Conservation (phyloP, 64 coral and sea anemone species). For the Cladopsammia gracilis region DNA sequence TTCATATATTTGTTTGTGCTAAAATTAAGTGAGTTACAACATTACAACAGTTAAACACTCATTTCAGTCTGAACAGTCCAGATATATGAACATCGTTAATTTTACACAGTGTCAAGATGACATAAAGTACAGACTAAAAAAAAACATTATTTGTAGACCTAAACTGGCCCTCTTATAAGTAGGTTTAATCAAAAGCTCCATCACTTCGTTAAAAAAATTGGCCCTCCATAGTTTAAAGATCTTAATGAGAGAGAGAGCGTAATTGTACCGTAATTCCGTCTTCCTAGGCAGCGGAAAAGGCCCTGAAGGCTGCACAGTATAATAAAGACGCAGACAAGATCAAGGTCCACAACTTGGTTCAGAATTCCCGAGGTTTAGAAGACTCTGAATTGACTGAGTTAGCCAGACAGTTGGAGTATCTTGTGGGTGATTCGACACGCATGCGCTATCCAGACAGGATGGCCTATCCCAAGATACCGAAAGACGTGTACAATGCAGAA, state of each 20-base stretch:
- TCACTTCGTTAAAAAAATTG: too few species aligned
- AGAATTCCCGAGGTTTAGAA: conserved; percentile 11
- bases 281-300: conserved; percentile 82
- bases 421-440: conserved; percentile 61
- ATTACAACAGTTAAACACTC: too few species aligned
- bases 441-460: conserved; percentile 75
- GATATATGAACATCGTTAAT: too few species aligned
- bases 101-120: too few species aligned
- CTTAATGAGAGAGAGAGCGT: neutral
- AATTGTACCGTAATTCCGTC: neutral
- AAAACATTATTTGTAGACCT: too few species aligned
- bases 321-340: conserved; percentile 69
- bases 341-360: conserved; percentile 14
- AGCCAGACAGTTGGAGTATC: conserved; percentile 24
- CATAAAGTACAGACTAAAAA: too few species aligned
- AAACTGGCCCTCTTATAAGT: too few species aligned
- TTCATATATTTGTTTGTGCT: too few species aligned
- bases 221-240: too few species aligned
- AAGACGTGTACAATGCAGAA: conserved; percentile 62
- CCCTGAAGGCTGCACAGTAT: conserved; percentile 84
- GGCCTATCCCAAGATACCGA: conserved; percentile 49
- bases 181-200: too few species aligned
- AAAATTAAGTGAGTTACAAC: too few species aligned
- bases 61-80: too few species aligned
- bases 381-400: conserved; percentile 8